Evolutionary conservation across 2,888 invertebrate species (phyloP).

Genomic region (Microctonus aethiopoides): DNA sequence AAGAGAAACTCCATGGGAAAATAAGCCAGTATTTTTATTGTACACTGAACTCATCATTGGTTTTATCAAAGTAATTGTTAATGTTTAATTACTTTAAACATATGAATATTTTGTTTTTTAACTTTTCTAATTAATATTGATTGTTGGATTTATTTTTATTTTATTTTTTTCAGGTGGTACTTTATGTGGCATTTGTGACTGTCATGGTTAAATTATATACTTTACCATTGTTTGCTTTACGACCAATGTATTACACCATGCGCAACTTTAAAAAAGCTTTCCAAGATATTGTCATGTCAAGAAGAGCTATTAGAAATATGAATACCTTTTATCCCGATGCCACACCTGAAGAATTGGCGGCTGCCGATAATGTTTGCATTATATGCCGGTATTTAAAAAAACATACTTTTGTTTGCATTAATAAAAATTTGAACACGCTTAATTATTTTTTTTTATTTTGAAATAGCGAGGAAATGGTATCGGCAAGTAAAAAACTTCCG

Average conservation of each 20-base stretch:
- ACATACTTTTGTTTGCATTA: too few species aligned
- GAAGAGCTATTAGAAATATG: conserved; percentile 97
- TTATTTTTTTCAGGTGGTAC: conserved; percentile 70
- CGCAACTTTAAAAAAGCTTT: conserved; percentile 97
- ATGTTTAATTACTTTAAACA: background rate
- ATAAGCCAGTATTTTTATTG: conserved; percentile 96
- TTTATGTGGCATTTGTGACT: conserved; percentile 92
- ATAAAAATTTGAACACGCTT: background rate
- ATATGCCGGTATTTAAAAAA: conserved; percentile 79
- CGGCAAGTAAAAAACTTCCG: conserved; percentile 93
- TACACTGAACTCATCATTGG: conserved; percentile 97
- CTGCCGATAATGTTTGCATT: conserved; percentile 98
- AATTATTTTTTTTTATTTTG: conserved; percentile 37
- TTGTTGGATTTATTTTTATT: background rate
- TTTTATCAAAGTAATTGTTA: conserved; percentile 73
- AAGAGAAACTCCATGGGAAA: conserved; percentile 98
- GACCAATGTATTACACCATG: conserved; percentile 99
- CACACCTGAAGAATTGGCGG: conserved; percentile 88
- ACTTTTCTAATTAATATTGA: background rate
- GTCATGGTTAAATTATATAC: conserved; percentile 98
- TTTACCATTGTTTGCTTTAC: conserved; percentile 95
- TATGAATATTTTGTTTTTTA: background rate
- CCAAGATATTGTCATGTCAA: conserved; percentile 95
- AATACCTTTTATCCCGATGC: conserved; percentile 98
- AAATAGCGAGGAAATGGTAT: conserved; percentile 76